Evolutionary conservation across 2,113 vertebrate species (phyloP), one percentile per base, ranked within the genome.

Genomic region (Phrynocephalus versicolor): DNA sequence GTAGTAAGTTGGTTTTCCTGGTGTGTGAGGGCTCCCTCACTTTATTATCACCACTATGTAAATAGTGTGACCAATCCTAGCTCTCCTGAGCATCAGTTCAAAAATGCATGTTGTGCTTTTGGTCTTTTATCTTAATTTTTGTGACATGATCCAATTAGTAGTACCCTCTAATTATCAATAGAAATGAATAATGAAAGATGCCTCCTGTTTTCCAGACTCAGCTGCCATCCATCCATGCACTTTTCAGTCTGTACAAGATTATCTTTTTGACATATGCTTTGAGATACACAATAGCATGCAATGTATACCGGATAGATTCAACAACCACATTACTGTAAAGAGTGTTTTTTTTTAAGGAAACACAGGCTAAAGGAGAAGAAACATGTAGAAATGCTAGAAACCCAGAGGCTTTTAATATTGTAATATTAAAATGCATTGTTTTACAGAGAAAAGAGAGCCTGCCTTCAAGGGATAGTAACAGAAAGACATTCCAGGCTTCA

Each of bases 151-250:
- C 90, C 90, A 94, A 93, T 96, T 94, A 92, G 82, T 86, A 88
- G 82, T 92, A 88, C 88, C 89, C 89, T 93, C 90, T 95, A 95
- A 95, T 94, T 94, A 94, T 88, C 84, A 92, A 90, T 15, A 82
- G 88, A 94, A 90, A 94, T 95, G 90, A 95, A 95, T 96, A 90
- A 93, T 94, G 93, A 96, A 95, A 95, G 93, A 93, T 94, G 82
- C 79, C 73, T 88, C 95, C 95, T 93, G 87, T 95, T 88, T 92
- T 92, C 75, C 79, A 90, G 6, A 1, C 84, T 72, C 85, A 81
- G 58, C 92, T 85, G 79, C 82, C 71, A 92, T 81, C 91, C 90
- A 83, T 65, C 85, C 51, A 13, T 60, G 83, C 87, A 89, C 85
- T 94, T 91, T 91, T 79, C 39, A n/a, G 87, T 45, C 81, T n/a